phyloP scores from a whole-genome alignment of 2,888 invertebrate genomes.

The Daptonema setosum region DNA sequence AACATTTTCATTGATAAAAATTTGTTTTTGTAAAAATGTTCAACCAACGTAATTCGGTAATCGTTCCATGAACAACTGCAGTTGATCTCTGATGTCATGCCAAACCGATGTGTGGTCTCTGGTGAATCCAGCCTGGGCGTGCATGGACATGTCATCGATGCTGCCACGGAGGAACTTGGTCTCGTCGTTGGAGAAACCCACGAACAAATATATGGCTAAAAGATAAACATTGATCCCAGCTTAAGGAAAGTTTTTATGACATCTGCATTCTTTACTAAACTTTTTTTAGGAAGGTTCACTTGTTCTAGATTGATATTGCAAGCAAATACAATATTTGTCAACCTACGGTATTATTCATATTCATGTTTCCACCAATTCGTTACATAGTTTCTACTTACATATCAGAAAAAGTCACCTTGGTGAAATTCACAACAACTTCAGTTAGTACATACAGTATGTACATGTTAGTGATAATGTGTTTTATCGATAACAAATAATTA shows the following conservation, averaged over 20 bases:
- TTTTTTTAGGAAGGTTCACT: neutral
- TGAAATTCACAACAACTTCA: neutral
- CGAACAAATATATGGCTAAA: neutral
- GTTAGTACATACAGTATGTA: no score
- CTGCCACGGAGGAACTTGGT: neutral
- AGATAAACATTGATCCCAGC: neutral
- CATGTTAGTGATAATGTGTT: neutral
- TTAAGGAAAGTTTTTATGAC: neutral
- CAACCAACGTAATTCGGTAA: no score
- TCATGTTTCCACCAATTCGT: no score
- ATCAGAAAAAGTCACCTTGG: neutral
- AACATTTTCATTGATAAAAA: no score
- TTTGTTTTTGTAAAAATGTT: no score
- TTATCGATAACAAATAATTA: no score
- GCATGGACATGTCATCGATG: neutral
- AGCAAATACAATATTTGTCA: no score
- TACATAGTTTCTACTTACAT: no score
- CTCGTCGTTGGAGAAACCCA: neutral
- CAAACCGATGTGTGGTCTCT: neutral
- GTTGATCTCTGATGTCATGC: neutral
- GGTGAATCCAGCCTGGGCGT: neutral
- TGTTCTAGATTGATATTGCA: no score
- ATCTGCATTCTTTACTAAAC: neutral
- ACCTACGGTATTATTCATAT: no score
- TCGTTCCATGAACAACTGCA: neutral